Percentiles rank a stretch among this genome's conserved stretches.
phyloP scores from a whole-genome alignment of 2,797 vertebrate species.

The Helostoma temminkii region DNA sequence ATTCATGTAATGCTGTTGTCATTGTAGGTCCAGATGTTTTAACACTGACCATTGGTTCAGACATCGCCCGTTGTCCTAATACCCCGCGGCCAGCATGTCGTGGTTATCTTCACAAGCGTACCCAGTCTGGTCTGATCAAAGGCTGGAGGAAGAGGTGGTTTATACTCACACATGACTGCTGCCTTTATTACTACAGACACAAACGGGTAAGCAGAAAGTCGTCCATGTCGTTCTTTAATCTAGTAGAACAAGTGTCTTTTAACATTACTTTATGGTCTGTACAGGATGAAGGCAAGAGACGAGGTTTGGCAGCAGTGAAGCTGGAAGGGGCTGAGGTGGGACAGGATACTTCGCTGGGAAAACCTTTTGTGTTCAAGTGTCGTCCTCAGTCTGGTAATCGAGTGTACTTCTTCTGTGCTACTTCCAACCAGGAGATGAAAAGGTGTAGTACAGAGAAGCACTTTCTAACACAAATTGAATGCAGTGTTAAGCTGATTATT shows the following conservation, averaged over 20 bases:
- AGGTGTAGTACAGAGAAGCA: slow-evolving; percentile 69
- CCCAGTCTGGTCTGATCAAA: slow-evolving; percentile 89
- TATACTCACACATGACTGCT: slow-evolving; percentile 90
- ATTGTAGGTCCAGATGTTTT: slow-evolving; percentile 88
- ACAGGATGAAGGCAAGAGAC: slow-evolving; percentile 91
- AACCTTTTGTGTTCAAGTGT: slow-evolving; percentile 93
- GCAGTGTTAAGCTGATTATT: not conserved
- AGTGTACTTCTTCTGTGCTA: slow-evolving; percentile 90
- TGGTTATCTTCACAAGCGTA: slow-evolving; percentile 92
- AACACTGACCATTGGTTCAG: slow-evolving; percentile 90
- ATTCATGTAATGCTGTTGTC: not conserved
- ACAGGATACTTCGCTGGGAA: slow-evolving; percentile 87
- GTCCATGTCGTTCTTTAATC: not conserved
- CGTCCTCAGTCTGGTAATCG: slow-evolving; percentile 82
- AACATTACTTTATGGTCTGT: not conserved
- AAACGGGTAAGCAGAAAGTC: slow-evolving; percentile 85
- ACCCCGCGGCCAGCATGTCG: slow-evolving; percentile 89
- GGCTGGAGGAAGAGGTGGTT: slow-evolving; percentile 97
- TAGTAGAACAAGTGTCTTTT: not conserved
- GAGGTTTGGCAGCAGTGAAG: slow-evolving; percentile 85
- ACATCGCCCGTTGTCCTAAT: slow-evolving; percentile 90
- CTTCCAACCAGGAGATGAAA: slow-evolving; percentile 94
- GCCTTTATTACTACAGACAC: slow-evolving; percentile 91
- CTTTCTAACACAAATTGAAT: not conserved
- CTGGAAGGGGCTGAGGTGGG: slow-evolving; percentile 91